These are phyloP conservation scores for Entelurus aequoreus DNA, from an alignment of 2,113 vertebrate genomes.

Conservation along the genomic window DNA sequence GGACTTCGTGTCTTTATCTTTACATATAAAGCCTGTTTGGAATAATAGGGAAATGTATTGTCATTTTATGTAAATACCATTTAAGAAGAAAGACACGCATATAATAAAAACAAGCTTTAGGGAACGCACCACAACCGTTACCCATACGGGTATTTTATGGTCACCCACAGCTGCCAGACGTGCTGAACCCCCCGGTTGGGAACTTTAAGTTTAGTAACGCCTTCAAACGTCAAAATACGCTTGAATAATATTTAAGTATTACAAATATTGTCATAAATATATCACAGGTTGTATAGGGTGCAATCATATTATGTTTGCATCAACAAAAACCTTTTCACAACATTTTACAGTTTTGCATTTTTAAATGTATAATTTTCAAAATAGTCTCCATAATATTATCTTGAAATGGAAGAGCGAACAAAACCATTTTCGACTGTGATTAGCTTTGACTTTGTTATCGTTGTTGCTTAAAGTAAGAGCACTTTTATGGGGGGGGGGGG, in stretches of 20 bases:
- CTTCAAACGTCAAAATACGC: too few relatives aligned
- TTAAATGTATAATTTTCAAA: too few relatives aligned
- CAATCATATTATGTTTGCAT: too few relatives aligned
- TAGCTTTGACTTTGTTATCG: not conserved
- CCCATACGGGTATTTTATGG: conserved; percentile 23
- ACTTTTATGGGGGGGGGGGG: conserved; percentile 3
- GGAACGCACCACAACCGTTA: conserved; percentile 7
- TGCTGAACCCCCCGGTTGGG: conserved; percentile 5
- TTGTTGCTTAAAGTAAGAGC: too few relatives aligned
- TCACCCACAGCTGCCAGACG: conserved; percentile 44
- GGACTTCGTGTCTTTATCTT: not conserved
- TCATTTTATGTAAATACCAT: accelerated
- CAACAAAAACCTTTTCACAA: too few relatives aligned
- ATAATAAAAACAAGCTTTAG: not conserved
- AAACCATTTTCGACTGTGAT: too few relatives aligned
- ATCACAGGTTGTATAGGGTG: too few relatives aligned
- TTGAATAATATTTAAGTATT: not conserved
- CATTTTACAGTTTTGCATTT: too few relatives aligned
- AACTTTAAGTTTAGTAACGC: not conserved
- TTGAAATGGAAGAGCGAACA: too few relatives aligned
- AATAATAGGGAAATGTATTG: not conserved
- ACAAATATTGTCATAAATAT: too few relatives aligned
- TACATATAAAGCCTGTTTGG: not conserved
- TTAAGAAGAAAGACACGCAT: not conserved
- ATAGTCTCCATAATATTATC: too few relatives aligned